Percentiles rank a stretch among this genome's conserved stretches.
phyloP scores from a whole-genome alignment of 1,140 invertebrate species.

The Cherax quadricarinatus region DNA sequence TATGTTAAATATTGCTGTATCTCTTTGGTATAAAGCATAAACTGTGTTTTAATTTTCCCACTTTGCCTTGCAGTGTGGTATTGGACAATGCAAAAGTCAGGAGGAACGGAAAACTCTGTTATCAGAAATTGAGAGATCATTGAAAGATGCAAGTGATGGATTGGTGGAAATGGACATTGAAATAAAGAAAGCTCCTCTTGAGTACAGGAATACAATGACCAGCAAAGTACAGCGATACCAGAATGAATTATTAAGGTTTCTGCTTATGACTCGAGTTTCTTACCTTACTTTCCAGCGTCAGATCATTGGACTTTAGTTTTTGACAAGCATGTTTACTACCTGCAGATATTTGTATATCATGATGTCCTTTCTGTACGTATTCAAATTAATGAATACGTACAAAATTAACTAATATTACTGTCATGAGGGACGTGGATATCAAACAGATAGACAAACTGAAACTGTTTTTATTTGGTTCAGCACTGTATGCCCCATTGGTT shows the following conservation, averaged over 20 bases:
- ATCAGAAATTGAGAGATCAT: slow-evolving; percentile 37
- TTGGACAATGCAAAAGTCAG: slow-evolving; percentile 45
- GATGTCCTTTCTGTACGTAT: too few relatives aligned
- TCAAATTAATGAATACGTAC: too few relatives aligned
- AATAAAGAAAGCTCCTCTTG: slow-evolving; percentile 54
- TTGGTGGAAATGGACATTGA: slow-evolving; percentile 63
- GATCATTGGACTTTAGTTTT: neutral
- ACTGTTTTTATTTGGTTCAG: too few relatives aligned
- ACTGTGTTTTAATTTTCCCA: neutral
- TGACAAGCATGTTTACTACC: neutral
- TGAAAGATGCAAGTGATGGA: slow-evolving; percentile 55
- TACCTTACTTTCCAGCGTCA: neutral
- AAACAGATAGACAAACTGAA: too few relatives aligned
- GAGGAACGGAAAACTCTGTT: slow-evolving; percentile 49
- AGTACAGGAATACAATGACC: slow-evolving; percentile 50
- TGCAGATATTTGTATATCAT: too few relatives aligned
- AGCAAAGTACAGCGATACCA: slow-evolving; percentile 58
- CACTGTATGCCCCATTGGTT: too few relatives aligned
- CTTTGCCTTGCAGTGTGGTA: slow-evolving; percentile 39
- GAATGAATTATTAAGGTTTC: slow-evolving; percentile 60
- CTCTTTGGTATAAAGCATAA: too few relatives aligned
- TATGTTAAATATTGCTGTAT: neutral
- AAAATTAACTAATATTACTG: too few relatives aligned
- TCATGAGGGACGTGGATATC: too few relatives aligned
- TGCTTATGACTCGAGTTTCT: neutral